Percentiles rank a stretch among this genome's conserved stretches.
phyloP scores from a whole-genome alignment of 2,113 vertebrate species.

The Shinisaurus crocodilurus region DNA sequence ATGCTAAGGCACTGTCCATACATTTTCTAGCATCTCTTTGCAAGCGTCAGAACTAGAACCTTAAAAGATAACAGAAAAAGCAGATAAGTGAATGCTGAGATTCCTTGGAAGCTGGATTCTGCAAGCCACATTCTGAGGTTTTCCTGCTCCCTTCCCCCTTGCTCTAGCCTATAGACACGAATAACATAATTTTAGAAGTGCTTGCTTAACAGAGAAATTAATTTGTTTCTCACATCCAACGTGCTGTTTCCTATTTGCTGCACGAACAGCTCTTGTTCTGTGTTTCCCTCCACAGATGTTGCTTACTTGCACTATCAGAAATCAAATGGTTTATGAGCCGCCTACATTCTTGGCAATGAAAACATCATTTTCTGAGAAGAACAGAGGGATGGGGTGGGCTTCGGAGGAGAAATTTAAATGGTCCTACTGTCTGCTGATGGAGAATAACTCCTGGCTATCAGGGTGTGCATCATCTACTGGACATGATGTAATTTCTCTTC shows the following conservation, averaged over 20 bases:
- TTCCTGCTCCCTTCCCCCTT: no score
- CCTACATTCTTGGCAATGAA: constrained; percentile 19
- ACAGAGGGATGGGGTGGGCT: fast-evolving
- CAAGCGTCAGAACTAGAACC: not conserved
- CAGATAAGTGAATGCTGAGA: not conserved
- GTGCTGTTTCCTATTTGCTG: not conserved
- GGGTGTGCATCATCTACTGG: not conserved
- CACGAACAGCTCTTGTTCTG: not conserved
- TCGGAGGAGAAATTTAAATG: constrained; percentile 17
- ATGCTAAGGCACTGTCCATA: not conserved
- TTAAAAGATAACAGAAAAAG: not conserved
- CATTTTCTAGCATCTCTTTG: not conserved
- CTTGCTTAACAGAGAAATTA: not conserved
- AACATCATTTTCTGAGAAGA: constrained; percentile 43
- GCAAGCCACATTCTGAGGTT: no score
- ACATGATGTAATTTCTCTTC: constrained; percentile 6
- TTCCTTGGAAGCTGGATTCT: not conserved
- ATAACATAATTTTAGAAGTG: not conserved
- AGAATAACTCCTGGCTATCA: not conserved
- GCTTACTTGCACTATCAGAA: not conserved
- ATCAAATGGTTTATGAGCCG: not conserved
- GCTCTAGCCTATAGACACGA: no score
- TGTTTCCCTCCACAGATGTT: not conserved
- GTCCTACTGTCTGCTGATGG: not conserved
- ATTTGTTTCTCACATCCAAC: not conserved